These are phyloP conservation scores for Listrodromus nycthemerus DNA, from an alignment of 2,888 invertebrate genomes.

Conservation along the genomic window DNA sequence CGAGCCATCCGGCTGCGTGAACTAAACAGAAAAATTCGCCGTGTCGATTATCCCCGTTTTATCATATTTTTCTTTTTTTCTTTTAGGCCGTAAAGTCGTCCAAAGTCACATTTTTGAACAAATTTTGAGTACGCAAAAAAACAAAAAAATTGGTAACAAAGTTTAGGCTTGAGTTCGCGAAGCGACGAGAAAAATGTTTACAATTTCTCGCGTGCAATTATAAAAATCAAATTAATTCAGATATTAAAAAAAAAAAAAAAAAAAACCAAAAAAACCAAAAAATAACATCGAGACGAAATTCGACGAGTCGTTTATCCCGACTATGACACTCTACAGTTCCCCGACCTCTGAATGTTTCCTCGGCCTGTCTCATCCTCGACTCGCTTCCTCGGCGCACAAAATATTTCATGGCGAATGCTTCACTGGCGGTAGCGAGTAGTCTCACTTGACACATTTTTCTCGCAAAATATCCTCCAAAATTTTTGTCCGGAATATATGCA, in stretches of 20 bases:
- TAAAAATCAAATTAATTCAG: background rate
- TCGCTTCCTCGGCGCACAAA: background rate
- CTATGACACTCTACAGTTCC: background rate
- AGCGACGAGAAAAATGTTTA: background rate
- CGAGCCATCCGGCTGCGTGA: background rate
- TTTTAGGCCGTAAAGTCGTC: background rate
- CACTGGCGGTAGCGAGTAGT: background rate
- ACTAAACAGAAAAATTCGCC: background rate
- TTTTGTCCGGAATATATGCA: background rate
- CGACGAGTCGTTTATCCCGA: background rate
- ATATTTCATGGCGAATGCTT: background rate
- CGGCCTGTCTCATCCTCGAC: background rate
- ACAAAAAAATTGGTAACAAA: too few species aligned
- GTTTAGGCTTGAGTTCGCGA: background rate
- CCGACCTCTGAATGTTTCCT: constrained; percentile 22
- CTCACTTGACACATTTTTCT: constrained; percentile 6
- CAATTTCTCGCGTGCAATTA: background rate
- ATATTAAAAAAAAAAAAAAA: background rate
- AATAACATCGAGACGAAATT: background rate
- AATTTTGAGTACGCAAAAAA: background rate
- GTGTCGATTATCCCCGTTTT: background rate
- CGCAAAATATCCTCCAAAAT: background rate
- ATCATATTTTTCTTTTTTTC: background rate
- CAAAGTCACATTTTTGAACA: background rate
- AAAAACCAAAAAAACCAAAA: background rate